Base-by-base conservation (phyloP, 2,888 invertebrate genomes). In the Chrysolina haemoptera region DNA sequence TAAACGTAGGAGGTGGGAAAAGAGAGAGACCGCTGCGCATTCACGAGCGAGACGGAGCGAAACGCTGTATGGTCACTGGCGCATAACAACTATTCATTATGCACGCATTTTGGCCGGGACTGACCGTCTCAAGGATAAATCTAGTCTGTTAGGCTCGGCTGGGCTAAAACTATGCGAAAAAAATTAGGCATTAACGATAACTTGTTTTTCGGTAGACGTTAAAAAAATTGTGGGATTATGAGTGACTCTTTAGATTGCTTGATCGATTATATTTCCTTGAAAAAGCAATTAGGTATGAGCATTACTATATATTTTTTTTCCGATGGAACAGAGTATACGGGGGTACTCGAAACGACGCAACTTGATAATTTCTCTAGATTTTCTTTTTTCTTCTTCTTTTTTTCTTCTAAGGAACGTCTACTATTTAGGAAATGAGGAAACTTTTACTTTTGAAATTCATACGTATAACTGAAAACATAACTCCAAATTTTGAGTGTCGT, bases 81-180 rank as follows among this genome's bases (percentile, higher is more conserved):
- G 86, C 86, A 86, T 86, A 86, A 85, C 86, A 85, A 84, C 50
- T 84, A 84, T 84, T 86, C 84, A 86, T 87, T 79, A 79, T 79
- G 76, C 79, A 79, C 77, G 79, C 79, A 79, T 77, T 77, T 82
- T 48, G 76, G 72, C 68, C 77, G 84, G 83, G 85, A 84, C 85
- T 85, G 86, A 85, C 86, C 86, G 86, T 87, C 86, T 87, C 86
- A 87, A 87, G 86, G 86, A 85, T 86, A 85, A 82, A 79, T 84
- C 84, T 84, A 85, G 82, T 84, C 84, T 83, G 82, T 80, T 84
- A 85, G 84, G 82, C 78, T 78, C 80, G 78, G 75, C 72, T 70
- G 67, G 63, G 64, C 74, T 53, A 74, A 53, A 73, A 71, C 71
- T 71, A 43, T 40, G 62, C 48, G 55, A 72, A 68, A 59, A 69